These are phyloP conservation scores for Drosophila willistoni DNA, from an alignment of 1,140 invertebrate species.

Conservation along the genomic window DNA sequence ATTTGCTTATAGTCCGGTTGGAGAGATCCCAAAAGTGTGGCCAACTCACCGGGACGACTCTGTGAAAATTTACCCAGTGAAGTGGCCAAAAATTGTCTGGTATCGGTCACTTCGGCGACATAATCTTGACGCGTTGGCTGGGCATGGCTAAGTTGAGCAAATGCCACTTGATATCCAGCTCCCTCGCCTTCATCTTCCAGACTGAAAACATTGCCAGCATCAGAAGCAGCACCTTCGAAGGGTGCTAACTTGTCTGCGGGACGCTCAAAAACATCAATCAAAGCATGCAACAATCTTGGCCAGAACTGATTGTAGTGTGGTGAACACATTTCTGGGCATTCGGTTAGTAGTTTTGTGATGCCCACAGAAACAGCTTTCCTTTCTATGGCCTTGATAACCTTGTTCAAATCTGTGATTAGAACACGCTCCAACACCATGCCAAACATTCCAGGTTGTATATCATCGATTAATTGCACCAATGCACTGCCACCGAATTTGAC, in stretches of 20 bases:
- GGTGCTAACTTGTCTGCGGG: slow-evolving; percentile 90
- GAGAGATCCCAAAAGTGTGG: slow-evolving; percentile 73
- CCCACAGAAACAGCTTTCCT: slow-evolving; percentile 95
- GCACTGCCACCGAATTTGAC: slow-evolving; percentile 89
- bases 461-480: slow-evolving; percentile 92
- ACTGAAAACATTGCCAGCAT: slow-evolving; percentile 87
- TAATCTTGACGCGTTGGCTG: slow-evolving; percentile 90
- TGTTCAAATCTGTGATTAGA: slow-evolving; percentile 93
- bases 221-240: slow-evolving; percentile 86
- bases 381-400: slow-evolving; percentile 91
- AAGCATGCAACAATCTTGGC: slow-evolving; percentile 86
- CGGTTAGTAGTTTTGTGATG: slow-evolving; percentile 92
- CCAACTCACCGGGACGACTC: slow-evolving; percentile 86
- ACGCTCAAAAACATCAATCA: slow-evolving; percentile 94
- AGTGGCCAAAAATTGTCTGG: slow-evolving; percentile 88
- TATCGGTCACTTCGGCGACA: slow-evolving; percentile 86
- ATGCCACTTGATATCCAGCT: slow-evolving; percentile 93
- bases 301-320: slow-evolving; percentile 64
- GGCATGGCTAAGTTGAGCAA: slow-evolving; percentile 94
- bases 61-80: slow-evolving; percentile 87
- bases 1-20: slow-evolving; percentile 69
- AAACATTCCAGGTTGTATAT: slow-evolving; percentile 96
- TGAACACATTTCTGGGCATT: slow-evolving; percentile 85
- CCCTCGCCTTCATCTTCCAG: slow-evolving; percentile 87
- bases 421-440: slow-evolving; percentile 96